Evolutionary conservation across 2,113 vertebrate genomes (phyloP).

Genomic region (Malaclemys terrapin): DNA sequence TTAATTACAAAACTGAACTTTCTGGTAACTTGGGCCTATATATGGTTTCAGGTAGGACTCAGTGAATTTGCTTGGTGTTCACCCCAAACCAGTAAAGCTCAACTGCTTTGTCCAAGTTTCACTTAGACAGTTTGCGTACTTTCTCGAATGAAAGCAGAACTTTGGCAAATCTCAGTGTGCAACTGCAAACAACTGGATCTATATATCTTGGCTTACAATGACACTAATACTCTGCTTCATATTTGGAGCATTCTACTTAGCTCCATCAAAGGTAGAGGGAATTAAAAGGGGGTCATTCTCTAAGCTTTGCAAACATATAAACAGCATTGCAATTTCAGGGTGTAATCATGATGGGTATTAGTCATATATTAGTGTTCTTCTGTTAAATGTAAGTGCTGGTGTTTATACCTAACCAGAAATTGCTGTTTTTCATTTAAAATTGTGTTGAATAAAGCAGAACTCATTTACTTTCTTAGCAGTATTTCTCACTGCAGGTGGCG

Average conservation of each 20-base stretch:
- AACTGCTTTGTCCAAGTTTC: background rate
- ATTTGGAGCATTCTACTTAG: background rate
- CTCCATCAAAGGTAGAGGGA: background rate
- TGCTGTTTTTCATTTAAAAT: background rate
- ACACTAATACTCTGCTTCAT: background rate
- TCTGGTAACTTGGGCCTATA: background rate
- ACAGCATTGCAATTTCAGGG: background rate
- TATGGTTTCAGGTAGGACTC: background rate
- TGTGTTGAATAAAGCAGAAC: background rate
- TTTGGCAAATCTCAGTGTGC: background rate
- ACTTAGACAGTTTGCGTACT: background rate
- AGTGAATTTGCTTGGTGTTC: background rate
- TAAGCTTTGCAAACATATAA: background rate
- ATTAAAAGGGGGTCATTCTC: background rate
- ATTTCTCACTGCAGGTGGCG: background rate
- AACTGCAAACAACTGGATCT: background rate
- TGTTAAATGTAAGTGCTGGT: background rate
- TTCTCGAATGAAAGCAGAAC: background rate
- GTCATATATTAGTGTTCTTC: background rate
- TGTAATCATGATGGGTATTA: rapidly evolving
- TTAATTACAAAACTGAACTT: background rate
- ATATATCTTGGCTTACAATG: background rate
- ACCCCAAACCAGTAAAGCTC: background rate
- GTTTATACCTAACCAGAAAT: background rate
- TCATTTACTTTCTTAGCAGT: background rate